A percentile compares a stretch with the other conserved stretches of the same genome.
Conservation (phyloP, 2,797 vertebrate genomes). For the Acanthopagrus latus region DNA sequence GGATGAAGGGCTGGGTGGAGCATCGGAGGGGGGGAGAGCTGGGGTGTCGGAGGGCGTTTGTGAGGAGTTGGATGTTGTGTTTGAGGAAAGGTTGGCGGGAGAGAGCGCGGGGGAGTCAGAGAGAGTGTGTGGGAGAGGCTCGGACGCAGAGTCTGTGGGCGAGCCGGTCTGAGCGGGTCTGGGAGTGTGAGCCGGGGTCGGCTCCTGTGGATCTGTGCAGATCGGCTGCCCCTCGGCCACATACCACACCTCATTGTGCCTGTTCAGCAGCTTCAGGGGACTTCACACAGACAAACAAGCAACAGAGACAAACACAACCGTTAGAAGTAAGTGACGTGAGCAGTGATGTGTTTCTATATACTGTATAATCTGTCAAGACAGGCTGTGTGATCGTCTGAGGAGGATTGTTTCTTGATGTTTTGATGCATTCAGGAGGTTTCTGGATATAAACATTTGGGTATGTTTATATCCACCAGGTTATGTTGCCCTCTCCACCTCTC, state of each 20-base stretch:
- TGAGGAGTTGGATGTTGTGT: slow-evolving; percentile 31
- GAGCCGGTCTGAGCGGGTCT: slow-evolving; percentile 26
- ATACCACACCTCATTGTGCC: slow-evolving; percentile 89
- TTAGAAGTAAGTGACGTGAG: background rate
- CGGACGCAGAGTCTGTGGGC: slow-evolving; percentile 12
- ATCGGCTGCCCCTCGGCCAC: slow-evolving; percentile 77
- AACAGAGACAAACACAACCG: background rate
- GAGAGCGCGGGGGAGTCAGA: slow-evolving; percentile 40
- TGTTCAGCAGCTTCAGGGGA: slow-evolving; percentile 85
- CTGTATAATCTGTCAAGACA: no score
- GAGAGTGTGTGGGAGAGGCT: slow-evolving; percentile 44
- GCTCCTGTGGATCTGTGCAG: slow-evolving; percentile 76
- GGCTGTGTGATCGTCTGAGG: no score
- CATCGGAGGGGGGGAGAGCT: slow-evolving; percentile 17
- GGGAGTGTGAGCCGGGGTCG: slow-evolving; percentile 68
- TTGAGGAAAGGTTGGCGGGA: slow-evolving; percentile 43
- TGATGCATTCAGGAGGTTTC: no score
- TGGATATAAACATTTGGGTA: no score
- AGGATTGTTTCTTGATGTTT: no score
- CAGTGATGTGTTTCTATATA: background rate
- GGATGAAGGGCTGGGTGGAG: slow-evolving; percentile 35
- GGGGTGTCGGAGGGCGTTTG: slow-evolving; percentile 17
- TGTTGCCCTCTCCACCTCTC: no score
- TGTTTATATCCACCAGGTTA: no score
- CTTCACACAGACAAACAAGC: slow-evolving; percentile 53